A percentile compares a stretch with the other conserved stretches of the same genome.
Evolutionary conservation across 2,888 invertebrate genomes (phyloP).

Genomic region (Alitta virens): DNA sequence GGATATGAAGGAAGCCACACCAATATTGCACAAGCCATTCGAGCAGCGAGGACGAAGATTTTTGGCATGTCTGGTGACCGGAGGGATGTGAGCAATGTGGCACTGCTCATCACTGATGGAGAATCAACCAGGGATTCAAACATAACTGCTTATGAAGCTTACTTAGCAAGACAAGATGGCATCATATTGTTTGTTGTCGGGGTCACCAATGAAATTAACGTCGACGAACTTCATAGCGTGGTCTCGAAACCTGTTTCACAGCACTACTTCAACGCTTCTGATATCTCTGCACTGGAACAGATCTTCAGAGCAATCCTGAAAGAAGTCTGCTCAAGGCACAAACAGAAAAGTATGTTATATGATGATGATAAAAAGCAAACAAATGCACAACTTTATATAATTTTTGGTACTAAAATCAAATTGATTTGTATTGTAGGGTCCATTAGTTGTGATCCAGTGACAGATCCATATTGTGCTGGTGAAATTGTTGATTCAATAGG

Average conservation of each 20-base stretch:
- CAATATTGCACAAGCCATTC: constrained; percentile 19
- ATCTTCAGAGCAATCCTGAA: constrained; percentile 4
- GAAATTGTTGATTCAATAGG: too few relatives aligned
- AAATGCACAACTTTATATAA: too few relatives aligned
- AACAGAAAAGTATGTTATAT: too few relatives aligned
- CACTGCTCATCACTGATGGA: constrained; percentile 22
- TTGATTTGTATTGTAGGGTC: too few relatives aligned
- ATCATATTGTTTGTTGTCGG: constrained; percentile 17
- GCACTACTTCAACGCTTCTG: constrained; percentile 21
- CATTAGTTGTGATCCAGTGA: too few relatives aligned
- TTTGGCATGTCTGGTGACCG: constrained; percentile 17
- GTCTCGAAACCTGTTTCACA: constrained; percentile 6
- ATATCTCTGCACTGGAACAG: constrained; percentile 8
- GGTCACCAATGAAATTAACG: constrained; percentile 16
- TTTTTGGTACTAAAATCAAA: too few relatives aligned
- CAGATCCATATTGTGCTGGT: too few relatives aligned
- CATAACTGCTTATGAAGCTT: constrained; percentile 15
- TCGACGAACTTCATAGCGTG: constrained; percentile 12
- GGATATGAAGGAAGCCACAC: constrained; percentile 18
- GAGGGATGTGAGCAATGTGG: constrained; percentile 16
- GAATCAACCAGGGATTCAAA: constrained; percentile 16
- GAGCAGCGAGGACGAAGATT: constrained; percentile 3
- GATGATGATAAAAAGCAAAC: too few relatives aligned
- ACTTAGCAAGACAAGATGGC: constrained; percentile 4
- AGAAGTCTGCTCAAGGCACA: constrained; percentile 9